Base-by-base conservation (phyloP, 1,140 invertebrate species). In the Ooceraea biroi region DNA sequence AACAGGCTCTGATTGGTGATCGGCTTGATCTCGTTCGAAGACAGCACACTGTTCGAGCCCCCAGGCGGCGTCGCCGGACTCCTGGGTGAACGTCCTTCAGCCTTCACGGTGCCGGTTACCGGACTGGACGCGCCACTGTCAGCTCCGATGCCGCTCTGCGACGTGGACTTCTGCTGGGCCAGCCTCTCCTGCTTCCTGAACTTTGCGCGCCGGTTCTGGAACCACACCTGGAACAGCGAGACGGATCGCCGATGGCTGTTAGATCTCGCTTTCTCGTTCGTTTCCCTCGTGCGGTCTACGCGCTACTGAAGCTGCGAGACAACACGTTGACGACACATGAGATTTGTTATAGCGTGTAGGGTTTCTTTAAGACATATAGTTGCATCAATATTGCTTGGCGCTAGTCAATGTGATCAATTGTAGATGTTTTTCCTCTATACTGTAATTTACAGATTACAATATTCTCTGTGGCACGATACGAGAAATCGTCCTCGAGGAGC, bases 161-260 rank as follows among this genome's bases (percentile, higher is more conserved):
- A 91, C 1, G 89, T 91, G 0, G 93, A 92, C 88, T 97, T 97
- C 91, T 98, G 97, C 90, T 97, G 97, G 1, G 97, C 97, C 61
- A 97, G 92, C 22, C 97, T 94, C 94, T 99, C 98, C 91, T 99
- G 98, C 94, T 99, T 99, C 25, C 98, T 95, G 91, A 98, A 98
- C 93, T 98, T 99, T 0, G 98, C 98, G 52, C 98, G 95, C 60
- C 98, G 95, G 92, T 98, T 99, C 95, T 98, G 98, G 92, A 99
- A 99, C 98, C 98, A 98, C 0, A 99, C 98, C 98, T 99, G 95
- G 12, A 96, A 94, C 55, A 61, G 8, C 12, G 41, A 61, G 17
- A 50, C 22, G 19, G 7, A 46, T 1, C 11, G 8, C 22, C 63
- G 22, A 78, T 11, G 30, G 27, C 19, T 36, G 69, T 74, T 82